Base-by-base conservation (phyloP, 1,140 invertebrate genomes). In the Eriosoma lanigerum region DNA sequence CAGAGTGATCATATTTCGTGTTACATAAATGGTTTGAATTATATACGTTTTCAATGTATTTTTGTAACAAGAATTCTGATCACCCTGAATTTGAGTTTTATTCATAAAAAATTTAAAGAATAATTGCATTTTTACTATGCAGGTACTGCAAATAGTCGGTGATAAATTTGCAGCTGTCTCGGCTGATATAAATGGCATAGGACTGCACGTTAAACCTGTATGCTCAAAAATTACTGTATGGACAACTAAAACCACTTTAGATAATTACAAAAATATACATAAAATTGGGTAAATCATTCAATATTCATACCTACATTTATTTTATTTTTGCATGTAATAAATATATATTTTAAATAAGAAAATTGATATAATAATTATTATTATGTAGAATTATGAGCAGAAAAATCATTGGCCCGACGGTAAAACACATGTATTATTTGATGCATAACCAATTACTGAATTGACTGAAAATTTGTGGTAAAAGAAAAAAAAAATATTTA, bases 191-290 rank as follows among this genome's bases (percentile, higher is more conserved):
- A 78, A 78, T 12, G 75, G 75, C 19, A 60, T 78, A 26, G 52
- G 54, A 26, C n/a, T 78, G 21, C 56, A 78, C 56, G 32, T 78
- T 24, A 78, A 48, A 48, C 19, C 56, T 0, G 12, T 44, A 2
- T n/a, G 15, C 26, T 78, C 75, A 3, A 78, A 78, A 32, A 78
- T 78, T 10, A 78, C 75, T 12, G n/a, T 78, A 0, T 78, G 75
- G 75, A 78, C 75, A 6, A 62, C 38, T 15, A 29, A 60, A 78
- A 60, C 10, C 4, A 78, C 75, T 0, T 46, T 78, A 8, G 44
- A 48, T 2, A 78, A 78, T 62, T 78, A 78, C 56, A 60, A 78
- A n/a, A 62, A 29, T 21, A 78, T 78, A 44, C 6, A 4, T 2
- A n/a, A 60, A 26, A 78, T 78, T 6, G 75, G 75, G 75, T 78